These are phyloP conservation scores for Sylvia borin DNA, from an alignment of 2,797 vertebrate species.

Conservation along the genomic window DNA sequence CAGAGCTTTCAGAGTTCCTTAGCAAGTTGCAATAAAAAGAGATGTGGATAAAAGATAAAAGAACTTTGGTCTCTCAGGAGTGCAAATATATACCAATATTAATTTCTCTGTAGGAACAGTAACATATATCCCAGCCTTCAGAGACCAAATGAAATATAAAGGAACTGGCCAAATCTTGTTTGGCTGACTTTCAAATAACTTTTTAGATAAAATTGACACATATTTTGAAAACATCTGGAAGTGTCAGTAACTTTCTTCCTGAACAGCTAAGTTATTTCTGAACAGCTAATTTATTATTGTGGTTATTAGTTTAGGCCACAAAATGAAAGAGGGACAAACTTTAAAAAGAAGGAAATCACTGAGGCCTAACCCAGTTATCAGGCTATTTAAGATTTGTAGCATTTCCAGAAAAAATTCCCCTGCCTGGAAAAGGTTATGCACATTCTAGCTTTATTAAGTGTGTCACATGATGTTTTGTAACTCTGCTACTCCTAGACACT, in stretches of 20 bases:
- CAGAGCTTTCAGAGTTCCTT: background rate
- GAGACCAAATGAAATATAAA: background rate
- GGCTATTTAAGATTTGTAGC: background rate
- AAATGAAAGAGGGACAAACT: background rate
- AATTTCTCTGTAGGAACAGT: background rate
- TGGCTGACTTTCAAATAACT: background rate
- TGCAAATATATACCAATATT: background rate
- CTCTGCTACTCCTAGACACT: conserved; percentile 48
- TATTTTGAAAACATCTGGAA: background rate
- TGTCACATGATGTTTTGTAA: background rate
- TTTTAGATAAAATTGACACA: background rate
- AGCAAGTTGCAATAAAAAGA: background rate
- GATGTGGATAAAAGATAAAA: background rate
- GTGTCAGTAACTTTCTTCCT: background rate
- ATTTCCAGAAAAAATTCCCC: background rate
- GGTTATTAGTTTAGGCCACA: background rate
- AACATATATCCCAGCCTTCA: background rate
- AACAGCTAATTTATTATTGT: background rate
- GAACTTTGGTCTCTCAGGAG: background rate
- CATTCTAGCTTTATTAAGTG: background rate
- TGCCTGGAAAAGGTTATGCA: background rate
- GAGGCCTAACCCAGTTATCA: background rate
- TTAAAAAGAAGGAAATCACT: background rate
- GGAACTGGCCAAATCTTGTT: background rate
- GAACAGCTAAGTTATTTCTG: background rate